These are phyloP conservation scores for Nymphicus hollandicus DNA, from an alignment of 2,113 vertebrate genomes.

Conservation along the genomic window DNA sequence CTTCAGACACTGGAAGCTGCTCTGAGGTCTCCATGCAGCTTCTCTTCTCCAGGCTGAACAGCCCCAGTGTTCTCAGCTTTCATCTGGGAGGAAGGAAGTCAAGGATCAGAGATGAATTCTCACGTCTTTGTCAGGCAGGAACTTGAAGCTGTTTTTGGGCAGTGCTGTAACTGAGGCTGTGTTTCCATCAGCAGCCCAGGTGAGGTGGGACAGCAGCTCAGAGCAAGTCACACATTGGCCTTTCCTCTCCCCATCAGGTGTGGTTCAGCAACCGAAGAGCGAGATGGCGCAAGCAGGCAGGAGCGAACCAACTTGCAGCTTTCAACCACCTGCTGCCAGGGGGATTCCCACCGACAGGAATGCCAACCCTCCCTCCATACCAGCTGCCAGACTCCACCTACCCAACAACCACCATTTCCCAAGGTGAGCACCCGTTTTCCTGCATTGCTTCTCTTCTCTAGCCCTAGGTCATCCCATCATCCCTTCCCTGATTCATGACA, in stretches of 20 bases:
- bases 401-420: constrained; percentile 86
- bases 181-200: background rate
- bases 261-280: constrained; percentile 97
- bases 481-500: background rate
- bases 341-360: constrained; percentile 91
- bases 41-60: background rate
- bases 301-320: constrained; percentile 96
- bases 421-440: constrained; percentile 74
- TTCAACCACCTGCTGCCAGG: constrained; percentile 97
- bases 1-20: background rate
- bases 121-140: accelerated
- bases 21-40: background rate
- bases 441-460: background rate
- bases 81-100: background rate
- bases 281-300: constrained; percentile 96
- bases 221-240: accelerated
- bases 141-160: no score
- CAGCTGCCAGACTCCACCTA: constrained; percentile 94
- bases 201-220: background rate
- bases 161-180: background rate
- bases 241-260: constrained; percentile 71
- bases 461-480: background rate
- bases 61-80: background rate
- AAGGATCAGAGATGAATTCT: accelerated
- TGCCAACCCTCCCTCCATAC: constrained; percentile 92